These are phyloP conservation scores for Diabrotica undecimpunctata DNA, from an alignment of 1,140 invertebrate genomes.

Conservation along the genomic window DNA sequence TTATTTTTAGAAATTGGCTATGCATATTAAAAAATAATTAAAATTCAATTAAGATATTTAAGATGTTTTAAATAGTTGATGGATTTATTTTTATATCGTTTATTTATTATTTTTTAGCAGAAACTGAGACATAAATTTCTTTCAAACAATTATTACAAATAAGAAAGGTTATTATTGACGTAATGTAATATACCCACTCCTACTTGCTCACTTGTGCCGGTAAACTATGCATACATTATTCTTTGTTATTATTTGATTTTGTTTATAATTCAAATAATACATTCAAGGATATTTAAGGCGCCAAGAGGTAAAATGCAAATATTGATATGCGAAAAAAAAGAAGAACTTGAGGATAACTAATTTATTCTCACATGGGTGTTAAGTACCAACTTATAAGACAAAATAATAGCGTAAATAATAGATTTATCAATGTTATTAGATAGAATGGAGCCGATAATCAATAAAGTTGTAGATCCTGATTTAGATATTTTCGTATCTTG, in stretches of 20 bases:
- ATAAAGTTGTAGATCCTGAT: neutral
- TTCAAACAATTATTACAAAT: no score
- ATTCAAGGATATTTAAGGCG: constrained; percentile 14
- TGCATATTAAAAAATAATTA: no score
- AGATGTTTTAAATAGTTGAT: no score
- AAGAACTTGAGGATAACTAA: neutral
- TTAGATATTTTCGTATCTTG: no score
- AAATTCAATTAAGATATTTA: no score
- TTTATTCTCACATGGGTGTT: constrained; percentile 2
- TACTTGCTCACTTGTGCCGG: no score
- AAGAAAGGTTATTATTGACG: no score
- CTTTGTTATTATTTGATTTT: constrained; percentile 7
- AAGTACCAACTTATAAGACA: neutral
- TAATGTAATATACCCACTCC: no score
- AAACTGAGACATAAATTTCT: no score
- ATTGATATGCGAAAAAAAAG: constrained; percentile 10
- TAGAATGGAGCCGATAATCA: neutral
- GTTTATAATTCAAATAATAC: constrained; percentile 6
- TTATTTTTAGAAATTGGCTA: no score
- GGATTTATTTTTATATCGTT: no score
- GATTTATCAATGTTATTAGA: neutral
- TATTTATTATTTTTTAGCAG: no score
- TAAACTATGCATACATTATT: constrained; percentile 7
- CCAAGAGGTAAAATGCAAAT: constrained; percentile 11
- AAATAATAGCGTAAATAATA: neutral